Evolutionary conservation across 1,140 invertebrate species (phyloP).

Genomic region (Zeugodacus cucurbitae): DNA sequence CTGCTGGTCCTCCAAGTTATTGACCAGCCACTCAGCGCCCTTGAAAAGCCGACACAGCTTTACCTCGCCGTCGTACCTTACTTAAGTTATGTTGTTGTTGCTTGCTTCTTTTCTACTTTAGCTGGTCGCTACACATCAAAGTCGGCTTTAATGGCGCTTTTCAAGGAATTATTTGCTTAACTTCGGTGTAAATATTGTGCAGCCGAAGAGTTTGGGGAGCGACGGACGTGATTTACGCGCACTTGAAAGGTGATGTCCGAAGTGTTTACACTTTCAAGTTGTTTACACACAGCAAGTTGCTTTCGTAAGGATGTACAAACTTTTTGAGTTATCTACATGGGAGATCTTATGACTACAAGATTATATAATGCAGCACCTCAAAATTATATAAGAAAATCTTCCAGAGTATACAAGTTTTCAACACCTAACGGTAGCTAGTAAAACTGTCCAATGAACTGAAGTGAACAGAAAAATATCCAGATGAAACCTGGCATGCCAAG

Average conservation of each 20-base stretch:
- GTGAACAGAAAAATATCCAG: too few relatives aligned
- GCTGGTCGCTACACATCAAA: not conserved
- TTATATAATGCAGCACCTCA: not conserved
- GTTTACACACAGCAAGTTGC: not conserved
- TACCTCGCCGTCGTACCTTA: not conserved
- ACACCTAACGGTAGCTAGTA: not conserved
- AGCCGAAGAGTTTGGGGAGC: not conserved
- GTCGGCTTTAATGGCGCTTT: constrained; percentile 6
- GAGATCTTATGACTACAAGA: not conserved
- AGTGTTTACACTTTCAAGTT: constrained; percentile 13
- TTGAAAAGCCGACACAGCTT: not conserved
- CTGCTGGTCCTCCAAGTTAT: not conserved
- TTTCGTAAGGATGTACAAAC: not conserved
- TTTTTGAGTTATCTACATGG: not conserved
- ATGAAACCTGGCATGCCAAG: too few relatives aligned
- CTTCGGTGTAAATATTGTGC: constrained; percentile 4
- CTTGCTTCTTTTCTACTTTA: not conserved
- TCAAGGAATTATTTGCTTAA: constrained; percentile 25
- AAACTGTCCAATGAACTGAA: too few relatives aligned
- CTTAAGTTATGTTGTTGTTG: not conserved
- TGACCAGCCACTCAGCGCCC: not conserved
- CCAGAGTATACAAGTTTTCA: not conserved
- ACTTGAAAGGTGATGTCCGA: not conserved
- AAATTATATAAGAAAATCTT: not conserved
- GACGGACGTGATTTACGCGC: not conserved